phyloP scores from a whole-genome alignment of 2,113 vertebrate genomes.

The Tretioscincus oriximinensis region DNA sequence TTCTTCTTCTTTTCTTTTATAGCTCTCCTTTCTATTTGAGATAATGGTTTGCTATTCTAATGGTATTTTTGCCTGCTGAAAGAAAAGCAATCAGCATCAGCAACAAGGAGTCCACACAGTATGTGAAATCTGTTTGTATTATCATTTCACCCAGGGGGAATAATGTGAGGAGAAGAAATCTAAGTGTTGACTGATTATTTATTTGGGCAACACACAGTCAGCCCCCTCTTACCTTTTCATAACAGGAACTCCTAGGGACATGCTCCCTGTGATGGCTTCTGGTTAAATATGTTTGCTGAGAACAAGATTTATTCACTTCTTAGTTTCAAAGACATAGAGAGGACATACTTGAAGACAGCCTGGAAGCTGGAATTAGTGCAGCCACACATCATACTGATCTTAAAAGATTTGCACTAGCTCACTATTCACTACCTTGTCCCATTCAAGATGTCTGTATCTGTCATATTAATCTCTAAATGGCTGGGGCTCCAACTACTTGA shows the following conservation, averaged over 20 bases:
- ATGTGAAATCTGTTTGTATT: slow-evolving; percentile 65
- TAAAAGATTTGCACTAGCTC: background rate
- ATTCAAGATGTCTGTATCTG: too few relatives aligned
- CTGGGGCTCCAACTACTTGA: too few relatives aligned
- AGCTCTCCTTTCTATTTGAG: slow-evolving; percentile 34
- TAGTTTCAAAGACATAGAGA: background rate
- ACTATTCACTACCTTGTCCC: too few relatives aligned
- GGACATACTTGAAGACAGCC: background rate
- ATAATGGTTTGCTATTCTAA: slow-evolving; percentile 62
- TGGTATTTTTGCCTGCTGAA: slow-evolving; percentile 66
- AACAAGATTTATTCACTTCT: background rate
- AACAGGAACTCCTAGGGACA: slow-evolving; percentile 38
- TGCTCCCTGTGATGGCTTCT: slow-evolving; percentile 8
- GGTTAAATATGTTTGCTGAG: slow-evolving; percentile 1
- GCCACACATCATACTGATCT: background rate
- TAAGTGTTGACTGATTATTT: slow-evolving; percentile 67
- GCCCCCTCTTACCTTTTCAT: slow-evolving; percentile 48
- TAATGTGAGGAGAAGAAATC: slow-evolving; percentile 55
- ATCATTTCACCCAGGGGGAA: slow-evolving; percentile 46
- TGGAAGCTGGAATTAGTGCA: background rate
- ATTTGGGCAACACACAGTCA: slow-evolving; percentile 72
- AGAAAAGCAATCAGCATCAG: slow-evolving; percentile 42
- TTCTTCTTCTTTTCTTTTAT: slow-evolving; percentile 36
- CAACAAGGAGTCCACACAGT: slow-evolving; percentile 38
- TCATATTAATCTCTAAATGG: too few relatives aligned